phyloP scores from a whole-genome alignment of 2,797 vertebrate genomes.

The Sebastes alutus region DNA sequence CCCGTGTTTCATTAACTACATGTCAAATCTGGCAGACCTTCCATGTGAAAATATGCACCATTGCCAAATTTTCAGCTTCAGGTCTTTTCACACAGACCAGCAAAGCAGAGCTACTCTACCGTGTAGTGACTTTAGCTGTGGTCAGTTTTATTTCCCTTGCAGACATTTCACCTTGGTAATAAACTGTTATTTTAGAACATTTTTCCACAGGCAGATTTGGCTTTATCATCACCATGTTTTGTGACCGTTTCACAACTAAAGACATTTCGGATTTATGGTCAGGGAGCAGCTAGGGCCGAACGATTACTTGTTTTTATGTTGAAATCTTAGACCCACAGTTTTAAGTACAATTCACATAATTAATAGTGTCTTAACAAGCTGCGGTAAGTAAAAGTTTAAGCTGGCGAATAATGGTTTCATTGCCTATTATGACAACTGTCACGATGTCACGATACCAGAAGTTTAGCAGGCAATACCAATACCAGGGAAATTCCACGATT shows the following conservation, averaged over 20 bases:
- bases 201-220: neutral
- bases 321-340: neutral
- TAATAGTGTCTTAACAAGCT: neutral
- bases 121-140: neutral
- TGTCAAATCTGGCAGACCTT: slow-evolving; percentile 14
- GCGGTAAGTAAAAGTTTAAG: neutral
- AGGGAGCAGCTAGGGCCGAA: neutral
- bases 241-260: neutral
- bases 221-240: neutral
- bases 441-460: neutral
- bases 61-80: slow-evolving; percentile 5
- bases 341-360: neutral
- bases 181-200: neutral
- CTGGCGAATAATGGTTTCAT: neutral
- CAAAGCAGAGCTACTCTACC: neutral
- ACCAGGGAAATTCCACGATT: too few relatives aligned
- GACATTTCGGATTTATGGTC: neutral
- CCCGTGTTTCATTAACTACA: slow-evolving; percentile 25
- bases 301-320: neutral
- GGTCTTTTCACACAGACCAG: neutral
- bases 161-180: neutral
- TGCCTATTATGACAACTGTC: neutral
- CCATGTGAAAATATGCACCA: neutral
- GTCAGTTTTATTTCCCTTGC: neutral
- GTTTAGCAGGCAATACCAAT: neutral